Conservation (phyloP, 2,113 vertebrate species). For the Nothoprocta perdicaria region DNA sequence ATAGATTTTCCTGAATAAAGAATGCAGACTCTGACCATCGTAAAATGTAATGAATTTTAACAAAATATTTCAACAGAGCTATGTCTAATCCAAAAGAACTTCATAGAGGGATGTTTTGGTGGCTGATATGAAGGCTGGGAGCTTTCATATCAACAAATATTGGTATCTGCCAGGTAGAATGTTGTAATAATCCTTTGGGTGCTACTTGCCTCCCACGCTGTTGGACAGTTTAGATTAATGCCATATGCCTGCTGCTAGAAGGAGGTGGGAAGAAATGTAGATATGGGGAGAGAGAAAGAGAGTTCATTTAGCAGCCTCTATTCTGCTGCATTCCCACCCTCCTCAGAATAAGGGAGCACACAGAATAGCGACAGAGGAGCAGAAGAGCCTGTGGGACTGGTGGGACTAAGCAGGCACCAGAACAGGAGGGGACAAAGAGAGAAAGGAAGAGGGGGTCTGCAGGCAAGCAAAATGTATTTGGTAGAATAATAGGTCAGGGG, state of each 20-base stretch:
- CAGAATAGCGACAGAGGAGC: neutral
- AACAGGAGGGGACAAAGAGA: neutral
- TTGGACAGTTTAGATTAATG: constrained; percentile 13
- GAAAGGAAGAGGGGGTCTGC: neutral
- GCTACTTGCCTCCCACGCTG: neutral
- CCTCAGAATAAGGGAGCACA: rapidly evolving
- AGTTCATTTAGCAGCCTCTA: neutral
- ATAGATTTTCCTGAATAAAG: neutral
- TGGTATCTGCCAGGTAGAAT: constrained; percentile 36
- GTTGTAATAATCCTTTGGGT: constrained; percentile 16
- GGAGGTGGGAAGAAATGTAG: neutral
- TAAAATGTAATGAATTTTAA: neutral
- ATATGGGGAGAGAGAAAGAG: neutral
- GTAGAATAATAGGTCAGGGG: neutral
- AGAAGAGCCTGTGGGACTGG: neutral
- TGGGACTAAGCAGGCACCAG: neutral
- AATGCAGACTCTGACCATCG: neutral
- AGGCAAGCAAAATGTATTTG: neutral
- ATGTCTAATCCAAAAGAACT: neutral
- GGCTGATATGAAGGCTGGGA: neutral
- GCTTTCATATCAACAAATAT: neutral
- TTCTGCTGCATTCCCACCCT: neutral
- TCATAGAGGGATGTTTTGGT: neutral
- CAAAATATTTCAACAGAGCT: neutral
- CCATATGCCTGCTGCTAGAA: neutral